Conservation (phyloP, 2,797 vertebrate genomes). For the Discoglossus pictus region DNA sequence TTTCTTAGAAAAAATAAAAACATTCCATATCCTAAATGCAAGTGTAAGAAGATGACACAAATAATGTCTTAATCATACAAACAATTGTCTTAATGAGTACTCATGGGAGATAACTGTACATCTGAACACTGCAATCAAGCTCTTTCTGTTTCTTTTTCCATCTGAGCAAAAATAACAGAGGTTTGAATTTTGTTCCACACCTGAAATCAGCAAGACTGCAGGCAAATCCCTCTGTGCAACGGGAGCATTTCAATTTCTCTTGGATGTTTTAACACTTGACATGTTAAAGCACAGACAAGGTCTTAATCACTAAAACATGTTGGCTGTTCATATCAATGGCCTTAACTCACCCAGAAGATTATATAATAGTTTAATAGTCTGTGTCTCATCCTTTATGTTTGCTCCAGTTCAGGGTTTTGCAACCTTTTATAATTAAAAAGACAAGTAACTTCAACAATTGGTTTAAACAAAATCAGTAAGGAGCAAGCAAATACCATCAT, state of each 20-base stretch:
- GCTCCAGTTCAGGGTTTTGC: no score
- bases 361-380: no score
- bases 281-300: no score
- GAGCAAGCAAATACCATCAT: no score
- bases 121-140: conserved; percentile 47
- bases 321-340: no score
- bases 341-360: no score
- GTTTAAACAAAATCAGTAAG: no score
- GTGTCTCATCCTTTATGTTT: no score
- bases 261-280: neutral
- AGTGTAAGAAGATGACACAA: conserved; percentile 42
- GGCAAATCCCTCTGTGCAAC: neutral
- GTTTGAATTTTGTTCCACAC: conserved; percentile 36
- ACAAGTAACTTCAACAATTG: no score
- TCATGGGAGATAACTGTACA: conserved; percentile 44
- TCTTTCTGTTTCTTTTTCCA: conserved; percentile 38
- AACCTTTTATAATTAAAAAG: no score
- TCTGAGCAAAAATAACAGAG: conserved; percentile 47
- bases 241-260: no score
- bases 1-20: conserved; percentile 21
- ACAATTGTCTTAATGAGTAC: conserved; percentile 50
- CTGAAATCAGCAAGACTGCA: conserved; percentile 39
- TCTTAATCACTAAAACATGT: no score
- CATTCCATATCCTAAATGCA: conserved; percentile 20
- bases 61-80: conserved; percentile 51